phyloP scores from a whole-genome alignment of 2,888 invertebrate genomes.

The Clitarchus hookeri region DNA sequence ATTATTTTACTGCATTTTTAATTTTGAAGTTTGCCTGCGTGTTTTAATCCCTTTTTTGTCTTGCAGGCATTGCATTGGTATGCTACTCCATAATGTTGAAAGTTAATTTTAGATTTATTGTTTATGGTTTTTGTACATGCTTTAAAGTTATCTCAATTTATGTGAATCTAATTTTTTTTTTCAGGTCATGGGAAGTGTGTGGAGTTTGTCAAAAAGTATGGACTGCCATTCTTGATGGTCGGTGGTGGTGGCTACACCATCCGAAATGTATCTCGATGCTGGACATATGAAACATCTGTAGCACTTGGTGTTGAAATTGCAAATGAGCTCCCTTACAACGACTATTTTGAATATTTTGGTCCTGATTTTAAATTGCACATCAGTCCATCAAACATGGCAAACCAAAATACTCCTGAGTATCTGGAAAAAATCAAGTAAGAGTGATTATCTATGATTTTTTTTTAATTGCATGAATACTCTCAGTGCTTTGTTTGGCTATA shows the following conservation, averaged over 20 bases:
- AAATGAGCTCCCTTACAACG: conserved; percentile 98
- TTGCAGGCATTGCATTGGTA: too few species aligned
- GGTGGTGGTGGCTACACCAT: conserved; percentile 99
- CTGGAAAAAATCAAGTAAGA: conserved; percentile 91
- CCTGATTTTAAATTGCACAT: conserved; percentile 99
- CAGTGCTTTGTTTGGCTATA: too few species aligned
- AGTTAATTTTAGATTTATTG: too few species aligned
- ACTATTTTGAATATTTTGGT: conserved; percentile 99
- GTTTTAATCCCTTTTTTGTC: too few species aligned
- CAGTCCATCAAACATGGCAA: conserved; percentile 98
- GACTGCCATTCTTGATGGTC: conserved; percentile 92
- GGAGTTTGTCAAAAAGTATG: conserved; percentile 96
- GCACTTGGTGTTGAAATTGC: conserved; percentile 95
- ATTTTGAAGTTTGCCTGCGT: too few species aligned
- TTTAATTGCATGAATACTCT: too few species aligned
- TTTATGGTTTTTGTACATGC: too few species aligned
- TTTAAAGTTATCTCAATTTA: not conserved
- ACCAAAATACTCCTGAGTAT: conserved; percentile 97
- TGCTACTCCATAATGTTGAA: too few species aligned
- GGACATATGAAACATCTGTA: conserved; percentile 99
- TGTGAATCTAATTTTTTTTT: conserved; percentile 19
- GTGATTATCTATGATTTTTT: conserved; percentile 38
- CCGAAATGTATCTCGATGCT: conserved; percentile 97
- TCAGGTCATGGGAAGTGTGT: conserved; percentile 95
- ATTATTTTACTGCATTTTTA: too few species aligned